A percentile compares a stretch with the other conserved stretches of the same genome.
These are phyloP conservation scores for Limanda limanda DNA, from an alignment of 2,113 vertebrate genomes.

Conservation along the genomic window DNA sequence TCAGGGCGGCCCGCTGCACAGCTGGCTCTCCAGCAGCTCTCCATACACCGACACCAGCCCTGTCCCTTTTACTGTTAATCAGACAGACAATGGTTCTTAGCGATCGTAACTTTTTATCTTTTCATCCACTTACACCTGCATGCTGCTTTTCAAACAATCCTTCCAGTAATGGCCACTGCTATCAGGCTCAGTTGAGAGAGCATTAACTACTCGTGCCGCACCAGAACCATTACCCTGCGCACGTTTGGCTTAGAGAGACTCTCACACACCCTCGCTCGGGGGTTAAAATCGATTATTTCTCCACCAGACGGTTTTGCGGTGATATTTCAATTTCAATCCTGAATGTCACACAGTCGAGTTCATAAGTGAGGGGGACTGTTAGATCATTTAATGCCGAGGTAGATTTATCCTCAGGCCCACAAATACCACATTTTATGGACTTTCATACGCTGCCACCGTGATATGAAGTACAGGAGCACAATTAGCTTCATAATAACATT, in stretches of 20 bases:
- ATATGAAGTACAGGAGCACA: constrained; percentile 74
- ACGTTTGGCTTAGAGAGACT: constrained; percentile 68
- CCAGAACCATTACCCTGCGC: constrained; percentile 43
- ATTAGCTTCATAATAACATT: constrained; percentile 73
- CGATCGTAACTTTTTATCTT: constrained; percentile 47
- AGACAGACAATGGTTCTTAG: constrained; percentile 36
- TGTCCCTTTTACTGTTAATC: constrained; percentile 14
- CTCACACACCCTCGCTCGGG: constrained; percentile 52
- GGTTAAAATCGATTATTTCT: constrained; percentile 58
- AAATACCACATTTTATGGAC: constrained; percentile 80
- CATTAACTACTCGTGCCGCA: constrained; percentile 67
- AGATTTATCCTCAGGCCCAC: constrained; percentile 64
- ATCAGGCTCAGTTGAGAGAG: constrained; percentile 60
- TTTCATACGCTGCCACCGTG: constrained; percentile 63
- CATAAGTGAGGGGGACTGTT: constrained; percentile 59
- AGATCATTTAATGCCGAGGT: constrained; percentile 66
- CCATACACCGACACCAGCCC: constrained; percentile 1
- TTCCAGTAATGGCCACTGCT: constrained; percentile 52
- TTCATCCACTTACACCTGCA: constrained; percentile 50
- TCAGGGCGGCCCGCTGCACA: constrained; percentile 37
- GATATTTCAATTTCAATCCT: constrained; percentile 41
- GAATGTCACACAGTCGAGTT: constrained; percentile 29
- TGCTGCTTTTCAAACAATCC: constrained; percentile 38
- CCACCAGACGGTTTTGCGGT: constrained; percentile 64
- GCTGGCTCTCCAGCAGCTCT: constrained; percentile 36